Percentiles rank a stretch among this genome's conserved stretches.
Evolutionary conservation across 2,797 vertebrate species (phyloP).

Genomic region (Todus mexicanus): DNA sequence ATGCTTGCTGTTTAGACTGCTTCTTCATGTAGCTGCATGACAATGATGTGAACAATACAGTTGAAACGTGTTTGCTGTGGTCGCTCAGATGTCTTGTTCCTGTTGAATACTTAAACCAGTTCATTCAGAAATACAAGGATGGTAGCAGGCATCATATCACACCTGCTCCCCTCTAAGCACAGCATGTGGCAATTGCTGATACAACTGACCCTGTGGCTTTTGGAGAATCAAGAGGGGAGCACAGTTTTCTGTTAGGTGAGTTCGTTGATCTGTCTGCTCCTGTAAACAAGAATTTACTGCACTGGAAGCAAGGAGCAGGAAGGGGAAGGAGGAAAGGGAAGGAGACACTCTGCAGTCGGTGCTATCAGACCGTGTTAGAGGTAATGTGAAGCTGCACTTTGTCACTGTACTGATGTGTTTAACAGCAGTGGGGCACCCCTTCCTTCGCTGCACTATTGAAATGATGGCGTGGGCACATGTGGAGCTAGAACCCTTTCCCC

Average conservation of each 20-base stretch:
- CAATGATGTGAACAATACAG: neutral
- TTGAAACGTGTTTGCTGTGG: neutral
- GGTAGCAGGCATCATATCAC: neutral
- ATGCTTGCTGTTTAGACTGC: neutral
- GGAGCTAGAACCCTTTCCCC: neutral
- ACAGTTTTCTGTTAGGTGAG: neutral
- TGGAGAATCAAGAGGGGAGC: neutral
- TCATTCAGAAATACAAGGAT: neutral
- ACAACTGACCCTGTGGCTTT: neutral
- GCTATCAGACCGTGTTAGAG: neutral
- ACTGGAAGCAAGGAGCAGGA: neutral
- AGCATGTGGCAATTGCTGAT: neutral
- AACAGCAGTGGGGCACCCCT: neutral
- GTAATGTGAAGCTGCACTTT: neutral
- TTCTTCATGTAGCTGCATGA: neutral
- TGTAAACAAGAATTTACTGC: neutral
- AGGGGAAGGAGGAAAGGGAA: neutral
- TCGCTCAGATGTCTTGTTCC: neutral
- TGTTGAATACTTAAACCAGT: neutral
- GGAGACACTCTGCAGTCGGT: neutral
- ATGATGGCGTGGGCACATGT: neutral
- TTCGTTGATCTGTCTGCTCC: neutral
- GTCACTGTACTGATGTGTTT: fast-evolving
- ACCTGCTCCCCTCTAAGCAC: neutral
- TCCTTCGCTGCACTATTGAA: neutral